Evolutionary conservation across 1,140 invertebrate genomes (phyloP).

Genomic region (Charaxes varanes): DNA sequence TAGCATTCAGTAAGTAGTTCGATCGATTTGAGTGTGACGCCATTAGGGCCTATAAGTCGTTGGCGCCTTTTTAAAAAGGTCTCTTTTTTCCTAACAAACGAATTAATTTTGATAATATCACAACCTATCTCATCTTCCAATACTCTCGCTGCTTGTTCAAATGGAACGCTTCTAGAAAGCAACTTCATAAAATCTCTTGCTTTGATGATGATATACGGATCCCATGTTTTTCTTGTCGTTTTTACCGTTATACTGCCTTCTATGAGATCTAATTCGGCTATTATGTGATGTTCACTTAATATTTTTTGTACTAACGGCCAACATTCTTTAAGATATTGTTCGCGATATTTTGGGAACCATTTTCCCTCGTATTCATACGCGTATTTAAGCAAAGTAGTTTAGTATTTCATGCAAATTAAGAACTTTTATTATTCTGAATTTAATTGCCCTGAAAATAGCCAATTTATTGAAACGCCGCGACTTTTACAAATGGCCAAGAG

Average conservation of each 20-base stretch:
- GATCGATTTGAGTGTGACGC: slow-evolving; percentile 97
- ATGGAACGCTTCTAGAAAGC: slow-evolving; percentile 95
- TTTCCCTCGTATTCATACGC: no score
- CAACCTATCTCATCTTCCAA: slow-evolving; percentile 93
- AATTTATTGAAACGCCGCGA: no score
- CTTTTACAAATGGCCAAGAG: no score
- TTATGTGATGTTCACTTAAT: slow-evolving; percentile 85
- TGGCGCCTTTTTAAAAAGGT: slow-evolving; percentile 97
- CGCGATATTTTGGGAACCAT: slow-evolving; percentile 92
- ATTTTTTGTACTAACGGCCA: slow-evolving; percentile 96
- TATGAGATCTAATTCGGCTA: slow-evolving; percentile 94
- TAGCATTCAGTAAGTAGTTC: slow-evolving; percentile 99
- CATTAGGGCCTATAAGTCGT: slow-evolving; percentile 96
- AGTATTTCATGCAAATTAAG: no score
- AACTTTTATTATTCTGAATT: no score
- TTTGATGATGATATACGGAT: slow-evolving; percentile 98
- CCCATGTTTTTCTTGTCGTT: slow-evolving; percentile 98
- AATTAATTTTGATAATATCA: slow-evolving; percentile 98
- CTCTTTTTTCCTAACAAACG: slow-evolving; percentile 92
- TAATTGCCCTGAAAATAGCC: no score
- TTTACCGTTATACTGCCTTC: slow-evolving; percentile 96
- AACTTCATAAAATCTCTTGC: slow-evolving; percentile 97
- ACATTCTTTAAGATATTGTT: slow-evolving; percentile 96
- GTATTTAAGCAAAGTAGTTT: no score
- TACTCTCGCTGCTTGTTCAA: slow-evolving; percentile 92